Percentiles rank a stretch among this genome's conserved stretches.
Evolutionary conservation across 2,888 invertebrate genomes (phyloP).

Genomic region (Alsophila aescularia): DNA sequence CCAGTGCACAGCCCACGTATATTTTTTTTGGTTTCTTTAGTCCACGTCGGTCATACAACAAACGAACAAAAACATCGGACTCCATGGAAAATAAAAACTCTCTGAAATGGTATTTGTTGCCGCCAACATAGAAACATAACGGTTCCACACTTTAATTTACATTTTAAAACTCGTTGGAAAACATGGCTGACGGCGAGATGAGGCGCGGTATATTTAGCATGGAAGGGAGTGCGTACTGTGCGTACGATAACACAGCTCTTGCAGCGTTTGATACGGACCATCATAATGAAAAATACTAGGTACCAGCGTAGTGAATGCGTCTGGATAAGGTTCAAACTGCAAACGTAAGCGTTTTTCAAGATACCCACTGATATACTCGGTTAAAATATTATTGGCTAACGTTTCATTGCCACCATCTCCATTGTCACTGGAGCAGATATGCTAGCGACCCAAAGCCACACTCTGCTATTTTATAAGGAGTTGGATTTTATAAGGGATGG

Average conservation of each 20-base stretch:
- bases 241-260: conserved; percentile 29
- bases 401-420: too few species aligned
- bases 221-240: conserved; percentile 28
- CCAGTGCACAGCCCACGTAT: too few species aligned
- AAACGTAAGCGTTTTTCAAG: neutral
- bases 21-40: neutral
- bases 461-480: too few species aligned
- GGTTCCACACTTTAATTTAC: conserved; percentile 13
- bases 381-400: too few species aligned
- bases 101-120: conserved; percentile 9
- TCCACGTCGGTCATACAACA: neutral
- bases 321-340: neutral
- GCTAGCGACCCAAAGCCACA: too few species aligned
- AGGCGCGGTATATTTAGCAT: conserved; percentile 47
- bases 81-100: conserved; percentile 14
- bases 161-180: conserved; percentile 23
- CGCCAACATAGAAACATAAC: conserved; percentile 13
- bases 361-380: neutral
- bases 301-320: conserved; percentile 29
- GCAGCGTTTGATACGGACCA: conserved; percentile 41
- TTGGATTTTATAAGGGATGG: too few species aligned
- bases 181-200: conserved; percentile 22
- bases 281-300: conserved; percentile 13
- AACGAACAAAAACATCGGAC: neutral
- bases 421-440: too few species aligned